Evolutionary conservation across 2,797 vertebrate genomes (phyloP).

Genomic region (Poecile montanus): DNA sequence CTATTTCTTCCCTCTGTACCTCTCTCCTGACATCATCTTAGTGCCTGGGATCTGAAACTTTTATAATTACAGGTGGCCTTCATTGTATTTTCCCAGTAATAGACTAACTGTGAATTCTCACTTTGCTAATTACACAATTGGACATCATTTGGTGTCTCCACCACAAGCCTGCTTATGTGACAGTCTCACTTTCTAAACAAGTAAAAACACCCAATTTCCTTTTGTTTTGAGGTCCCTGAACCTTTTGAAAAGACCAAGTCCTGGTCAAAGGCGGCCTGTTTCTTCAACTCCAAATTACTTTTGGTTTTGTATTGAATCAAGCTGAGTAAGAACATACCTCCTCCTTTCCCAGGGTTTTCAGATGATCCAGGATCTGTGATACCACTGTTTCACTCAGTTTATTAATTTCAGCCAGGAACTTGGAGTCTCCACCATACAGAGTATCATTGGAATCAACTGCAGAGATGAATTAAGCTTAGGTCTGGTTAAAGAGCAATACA

Average conservation of each 20-base stretch:
- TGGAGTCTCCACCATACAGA: slow-evolving; percentile 94
- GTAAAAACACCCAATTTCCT: neutral
- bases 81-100: neutral
- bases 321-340: slow-evolving; percentile 79
- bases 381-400: slow-evolving; percentile 94
- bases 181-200: neutral
- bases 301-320: neutral
- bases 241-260: neutral
- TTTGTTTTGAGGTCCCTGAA: neutral
- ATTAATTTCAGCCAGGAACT: slow-evolving; percentile 93
- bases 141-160: neutral
- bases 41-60: neutral
- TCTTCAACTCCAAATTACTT: neutral
- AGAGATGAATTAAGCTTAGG: slow-evolving; percentile 10
- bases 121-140: neutral
- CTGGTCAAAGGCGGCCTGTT: neutral
- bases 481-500: neutral
- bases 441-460: slow-evolving; percentile 96
- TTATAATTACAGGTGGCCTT: neutral
- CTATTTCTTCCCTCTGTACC: neutral
- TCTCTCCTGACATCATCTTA: neutral
- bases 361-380: slow-evolving; percentile 92
- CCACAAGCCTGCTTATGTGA: neutral
- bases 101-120: neutral
- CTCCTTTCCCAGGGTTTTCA: slow-evolving; percentile 89